These are phyloP conservation scores for Zaprionus tsacasi DNA, from an alignment of 1,140 invertebrate genomes.

Conservation along the genomic window DNA sequence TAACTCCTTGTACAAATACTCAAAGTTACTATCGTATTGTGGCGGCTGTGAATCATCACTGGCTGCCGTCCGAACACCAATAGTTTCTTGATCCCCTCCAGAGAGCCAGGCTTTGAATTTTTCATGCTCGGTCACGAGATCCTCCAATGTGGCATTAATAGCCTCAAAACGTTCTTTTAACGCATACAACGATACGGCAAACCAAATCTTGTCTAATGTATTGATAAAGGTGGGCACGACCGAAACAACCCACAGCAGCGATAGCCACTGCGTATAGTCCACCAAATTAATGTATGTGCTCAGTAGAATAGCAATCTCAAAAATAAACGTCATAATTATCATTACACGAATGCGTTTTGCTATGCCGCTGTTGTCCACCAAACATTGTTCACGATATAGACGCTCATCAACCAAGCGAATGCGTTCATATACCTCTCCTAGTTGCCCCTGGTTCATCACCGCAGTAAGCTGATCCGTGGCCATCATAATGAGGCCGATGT, in stretches of 20 bases:
- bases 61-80: slow-evolving; percentile 19
- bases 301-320: slow-evolving; percentile 70
- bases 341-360: slow-evolving; percentile 62
- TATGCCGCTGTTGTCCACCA: slow-evolving; percentile 66
- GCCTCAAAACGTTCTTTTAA: slow-evolving; percentile 75
- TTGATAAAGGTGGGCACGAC: slow-evolving; percentile 76
- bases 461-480: slow-evolving; percentile 72
- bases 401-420: slow-evolving; percentile 75
- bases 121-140: slow-evolving; percentile 66
- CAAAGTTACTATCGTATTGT: slow-evolving; percentile 69
- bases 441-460: slow-evolving; percentile 67
- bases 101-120: slow-evolving; percentile 62
- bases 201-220: slow-evolving; percentile 83
- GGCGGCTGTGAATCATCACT: slow-evolving; percentile 51
- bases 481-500: slow-evolving; percentile 83
- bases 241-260: slow-evolving; percentile 70
- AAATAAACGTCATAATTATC: slow-evolving; percentile 67
- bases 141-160: slow-evolving; percentile 72
- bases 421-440: slow-evolving; percentile 74
- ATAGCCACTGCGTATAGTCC: slow-evolving; percentile 69
- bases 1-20: slow-evolving; percentile 74
- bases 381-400: slow-evolving; percentile 62
- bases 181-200: slow-evolving; percentile 71
- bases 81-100: slow-evolving; percentile 16
- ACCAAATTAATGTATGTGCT: slow-evolving; percentile 67